phyloP scores from a whole-genome alignment of 2,888 invertebrate genomes.

The Tuberolachnus salignus region DNA sequence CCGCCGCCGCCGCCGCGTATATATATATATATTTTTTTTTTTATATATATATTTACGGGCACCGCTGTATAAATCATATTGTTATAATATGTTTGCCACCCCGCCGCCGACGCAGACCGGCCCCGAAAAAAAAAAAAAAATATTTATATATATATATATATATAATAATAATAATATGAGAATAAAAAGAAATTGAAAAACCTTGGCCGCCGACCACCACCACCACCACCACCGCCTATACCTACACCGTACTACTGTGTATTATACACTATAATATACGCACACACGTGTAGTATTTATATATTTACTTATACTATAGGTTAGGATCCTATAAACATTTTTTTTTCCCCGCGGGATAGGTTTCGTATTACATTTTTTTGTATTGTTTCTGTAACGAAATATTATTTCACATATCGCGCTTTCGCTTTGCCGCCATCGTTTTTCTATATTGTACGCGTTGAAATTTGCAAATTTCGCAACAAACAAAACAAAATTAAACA shows the following conservation, averaged over 20 bases:
- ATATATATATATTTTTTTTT: too few relatives aligned
- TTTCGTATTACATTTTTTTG: too few relatives aligned
- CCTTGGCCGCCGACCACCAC: conserved; percentile 2
- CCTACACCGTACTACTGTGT: background rate
- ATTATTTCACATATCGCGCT: background rate
- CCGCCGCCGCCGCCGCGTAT: conserved; percentile 2
- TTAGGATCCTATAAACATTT: background rate
- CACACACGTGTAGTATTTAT: background rate
- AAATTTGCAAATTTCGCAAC: too few relatives aligned
- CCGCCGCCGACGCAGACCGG: too few relatives aligned
- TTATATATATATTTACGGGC: conserved; percentile 31
- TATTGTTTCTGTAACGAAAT: background rate
- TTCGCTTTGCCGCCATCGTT: too few relatives aligned
- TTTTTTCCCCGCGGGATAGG: too few relatives aligned
- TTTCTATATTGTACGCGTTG: too few relatives aligned
- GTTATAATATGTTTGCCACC: conserved; percentile 18
- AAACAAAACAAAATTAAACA: too few relatives aligned
- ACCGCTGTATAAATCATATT: conserved; percentile 35
- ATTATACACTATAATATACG: background rate
- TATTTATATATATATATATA: too few relatives aligned
- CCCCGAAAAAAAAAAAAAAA: too few relatives aligned
- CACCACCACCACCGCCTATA: background rate
- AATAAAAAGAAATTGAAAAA: conserved; percentile 18
- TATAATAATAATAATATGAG: too few relatives aligned
- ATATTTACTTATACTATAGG: background rate